Evolutionary conservation across 2,888 invertebrate species (phyloP).

Genomic region (Acholoe squamosa): DNA sequence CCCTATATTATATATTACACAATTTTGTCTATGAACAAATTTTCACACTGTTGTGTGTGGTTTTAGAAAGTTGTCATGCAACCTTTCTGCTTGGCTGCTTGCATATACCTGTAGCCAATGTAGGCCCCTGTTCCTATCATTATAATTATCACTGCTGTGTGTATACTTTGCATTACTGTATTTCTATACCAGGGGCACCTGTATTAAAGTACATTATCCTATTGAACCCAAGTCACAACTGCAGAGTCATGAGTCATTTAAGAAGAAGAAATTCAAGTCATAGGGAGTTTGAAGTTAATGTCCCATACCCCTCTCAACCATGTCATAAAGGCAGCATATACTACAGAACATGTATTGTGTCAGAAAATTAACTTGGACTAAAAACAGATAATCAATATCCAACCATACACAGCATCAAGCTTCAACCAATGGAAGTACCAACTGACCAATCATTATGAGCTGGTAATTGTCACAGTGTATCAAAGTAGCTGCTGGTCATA

Average conservation of each 20-base stretch:
- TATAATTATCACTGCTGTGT: neutral
- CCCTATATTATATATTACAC: neutral
- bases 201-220: neutral
- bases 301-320: neutral
- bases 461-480: neutral
- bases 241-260: neutral
- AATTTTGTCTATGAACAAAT: neutral
- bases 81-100: neutral
- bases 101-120: too few relatives aligned
- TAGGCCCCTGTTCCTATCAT: neutral
- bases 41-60: slow-evolving; percentile 35
- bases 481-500: neutral
- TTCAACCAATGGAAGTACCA: neutral
- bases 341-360: neutral
- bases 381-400: neutral
- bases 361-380: slow-evolving; percentile 28
- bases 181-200: neutral
- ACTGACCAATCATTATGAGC: neutral
- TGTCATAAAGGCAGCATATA: slow-evolving; percentile 32
- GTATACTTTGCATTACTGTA: neutral
- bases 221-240: neutral
- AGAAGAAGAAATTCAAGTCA: neutral
- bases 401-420: too few relatives aligned
- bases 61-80: neutral
- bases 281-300: neutral